Conservation (phyloP, 2,797 vertebrate genomes). For the Halcyon chelicuti region DNA sequence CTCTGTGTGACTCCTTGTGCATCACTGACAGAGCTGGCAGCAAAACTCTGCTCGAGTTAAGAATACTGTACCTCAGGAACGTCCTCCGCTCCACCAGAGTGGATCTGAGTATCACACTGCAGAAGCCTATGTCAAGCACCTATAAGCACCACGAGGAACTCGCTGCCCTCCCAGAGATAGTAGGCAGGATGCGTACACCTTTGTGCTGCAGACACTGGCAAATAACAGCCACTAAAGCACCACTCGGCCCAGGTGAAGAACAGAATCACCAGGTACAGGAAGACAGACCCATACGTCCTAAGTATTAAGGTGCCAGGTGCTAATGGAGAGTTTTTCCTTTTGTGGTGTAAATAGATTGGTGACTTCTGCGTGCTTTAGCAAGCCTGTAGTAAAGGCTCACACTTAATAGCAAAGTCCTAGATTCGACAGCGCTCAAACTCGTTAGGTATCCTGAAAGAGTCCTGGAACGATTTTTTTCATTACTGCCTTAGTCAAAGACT, state of each 20-base stretch:
- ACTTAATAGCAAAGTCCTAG: accelerated
- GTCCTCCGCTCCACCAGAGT: accelerated
- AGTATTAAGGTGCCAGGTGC: neutral
- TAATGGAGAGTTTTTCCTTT: neutral
- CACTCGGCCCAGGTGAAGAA: neutral
- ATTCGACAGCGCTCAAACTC: accelerated
- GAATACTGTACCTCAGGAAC: neutral
- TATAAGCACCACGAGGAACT: accelerated
- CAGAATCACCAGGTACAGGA: accelerated
- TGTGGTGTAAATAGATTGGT: accelerated
- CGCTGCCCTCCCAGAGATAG: accelerated
- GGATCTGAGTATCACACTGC: accelerated
- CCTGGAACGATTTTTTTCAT: neutral
- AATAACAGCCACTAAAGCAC: accelerated
- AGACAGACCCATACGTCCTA: accelerated
- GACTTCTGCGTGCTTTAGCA: neutral
- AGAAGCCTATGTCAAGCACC: accelerated
- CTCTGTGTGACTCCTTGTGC: accelerated
- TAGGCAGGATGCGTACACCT: accelerated
- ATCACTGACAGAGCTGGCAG: neutral
- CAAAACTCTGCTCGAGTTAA: accelerated
- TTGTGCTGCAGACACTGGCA: neutral
- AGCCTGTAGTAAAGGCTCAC: neutral
- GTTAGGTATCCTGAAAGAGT: too few species aligned
- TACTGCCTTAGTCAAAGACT: neutral